Percentiles rank a stretch among this genome's conserved stretches.
Conservation (phyloP, 1,140 invertebrate genomes). For the Grapholita molesta region DNA sequence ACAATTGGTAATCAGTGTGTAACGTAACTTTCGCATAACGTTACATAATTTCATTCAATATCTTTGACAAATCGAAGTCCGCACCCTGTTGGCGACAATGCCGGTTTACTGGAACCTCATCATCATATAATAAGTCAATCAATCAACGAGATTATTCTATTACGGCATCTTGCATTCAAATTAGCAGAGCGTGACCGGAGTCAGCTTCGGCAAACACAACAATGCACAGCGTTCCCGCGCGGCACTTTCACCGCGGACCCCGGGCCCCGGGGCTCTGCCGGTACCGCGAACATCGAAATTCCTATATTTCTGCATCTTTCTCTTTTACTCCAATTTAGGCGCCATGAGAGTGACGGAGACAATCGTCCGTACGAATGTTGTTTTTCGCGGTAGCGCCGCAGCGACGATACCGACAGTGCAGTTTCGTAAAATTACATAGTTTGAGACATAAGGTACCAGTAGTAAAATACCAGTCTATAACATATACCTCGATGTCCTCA, state of each 20-base stretch:
- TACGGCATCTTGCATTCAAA: conserved; percentile 51
- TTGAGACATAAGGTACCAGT: not conserved
- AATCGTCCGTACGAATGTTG: no score
- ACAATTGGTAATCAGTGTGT: conserved; percentile 17
- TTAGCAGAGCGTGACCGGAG: conserved; percentile 52
- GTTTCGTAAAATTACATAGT: not conserved
- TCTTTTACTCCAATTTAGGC: no score
- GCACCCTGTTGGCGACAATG: conserved; percentile 40
- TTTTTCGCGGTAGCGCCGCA: not conserved
- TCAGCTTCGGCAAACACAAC: conserved; percentile 37
- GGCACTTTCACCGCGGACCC: conserved; percentile 52
- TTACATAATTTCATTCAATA: conserved; percentile 60
- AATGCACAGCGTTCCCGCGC: conserved; percentile 35
- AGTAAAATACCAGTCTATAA: not conserved
- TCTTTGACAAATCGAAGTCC: conserved; percentile 46
- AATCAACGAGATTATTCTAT: conserved; percentile 55
- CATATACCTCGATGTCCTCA: not conserved
- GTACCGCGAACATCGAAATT: no score
- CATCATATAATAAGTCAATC: conserved; percentile 58
- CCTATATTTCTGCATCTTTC: no score
- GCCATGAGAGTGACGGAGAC: no score
- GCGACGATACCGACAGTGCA: not conserved
- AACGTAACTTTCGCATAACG: conserved; percentile 52
- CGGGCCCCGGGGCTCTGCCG: not conserved
- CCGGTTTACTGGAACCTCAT: conserved; percentile 45